These are phyloP conservation scores for Blastobasis adustella DNA, from an alignment of 2,888 invertebrate genomes.

Conservation along the genomic window DNA sequence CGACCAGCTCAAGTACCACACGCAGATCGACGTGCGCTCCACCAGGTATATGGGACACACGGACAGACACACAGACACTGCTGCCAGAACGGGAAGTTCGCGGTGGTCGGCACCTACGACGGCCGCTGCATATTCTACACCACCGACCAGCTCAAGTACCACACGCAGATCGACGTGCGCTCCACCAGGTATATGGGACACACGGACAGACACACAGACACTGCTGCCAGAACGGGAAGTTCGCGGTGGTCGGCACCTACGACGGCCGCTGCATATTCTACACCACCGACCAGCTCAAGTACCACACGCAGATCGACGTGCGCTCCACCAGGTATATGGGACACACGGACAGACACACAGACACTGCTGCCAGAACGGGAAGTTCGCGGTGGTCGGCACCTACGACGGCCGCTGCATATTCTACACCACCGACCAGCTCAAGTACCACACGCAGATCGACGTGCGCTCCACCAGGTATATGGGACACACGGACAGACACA, in stretches of 20 bases:
- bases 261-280: constrained; percentile 99
- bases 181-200: constrained; percentile 93
- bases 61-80: constrained; percentile 79
- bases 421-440: constrained; percentile 97
- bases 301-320: constrained; percentile 98
- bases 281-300: constrained; percentile 97
- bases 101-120: constrained; percentile 98
- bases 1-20: constrained; percentile 98
- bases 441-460: constrained; percentile 98
- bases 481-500: no score
- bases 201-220: no score
- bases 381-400: constrained; percentile 98
- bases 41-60: constrained; percentile 52
- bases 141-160: constrained; percentile 98
- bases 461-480: constrained; percentile 93
- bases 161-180: constrained; percentile 96
- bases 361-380: constrained; percentile 97
- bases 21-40: constrained; percentile 96
- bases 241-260: constrained; percentile 98
- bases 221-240: constrained; percentile 97
- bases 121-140: constrained; percentile 99
- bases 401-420: constrained; percentile 99
- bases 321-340: constrained; percentile 92
- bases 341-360: no score
- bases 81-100: constrained; percentile 98